Evolutionary conservation across 2,113 vertebrate species (phyloP), one percentile per base, ranked within the genome.

Genomic region (Pampusana beccarii): DNA sequence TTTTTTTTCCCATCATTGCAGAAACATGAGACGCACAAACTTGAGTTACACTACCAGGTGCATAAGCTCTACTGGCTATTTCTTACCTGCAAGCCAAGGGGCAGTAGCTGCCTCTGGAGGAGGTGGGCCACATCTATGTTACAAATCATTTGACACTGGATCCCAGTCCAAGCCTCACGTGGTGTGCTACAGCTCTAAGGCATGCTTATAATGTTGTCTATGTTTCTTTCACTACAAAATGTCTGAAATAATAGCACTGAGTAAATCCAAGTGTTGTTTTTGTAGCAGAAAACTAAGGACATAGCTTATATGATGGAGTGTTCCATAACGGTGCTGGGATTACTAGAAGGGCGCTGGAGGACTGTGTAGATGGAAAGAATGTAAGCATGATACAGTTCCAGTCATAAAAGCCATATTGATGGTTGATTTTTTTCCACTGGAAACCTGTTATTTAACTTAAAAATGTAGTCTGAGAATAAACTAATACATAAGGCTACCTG

Each of bases 361-460:
- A 60, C 15, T 71, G 6, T 28, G 8, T 24, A 48, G 17, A 40
- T 48, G 51, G 40, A 50, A 72, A 62, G 18, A 58, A 6, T 33
- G 28, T 20, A 72, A 29, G 4, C 16, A 48, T 23, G 9, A n/a
- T 33, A 70, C 10, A 28, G 3, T 64, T 15, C 1, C 9, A 34
- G 17, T 31, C 17, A 40, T 51, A 67, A 75, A 13, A 67, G 50
- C 17, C 7, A 23, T 51, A 34, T 0, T 2, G 28, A 80, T 62
- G 17, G 19, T 2, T 46, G 1, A 0, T 42, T 11, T 42, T 46
- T 61, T 29, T 6, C 7, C n/a, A 11, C 5, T 51, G 11, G 6
- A 77, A 82, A 69, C 1, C 11, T 56, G 3, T 36, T 51, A 5
- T 72, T 86, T 56, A 56, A 7, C 26, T 61, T 56, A 62, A 86